A percentile compares a stretch with the other conserved stretches of the same genome.
phyloP scores from a whole-genome alignment of 1,140 invertebrate species.

The Lamellibrachia luymesi region DNA sequence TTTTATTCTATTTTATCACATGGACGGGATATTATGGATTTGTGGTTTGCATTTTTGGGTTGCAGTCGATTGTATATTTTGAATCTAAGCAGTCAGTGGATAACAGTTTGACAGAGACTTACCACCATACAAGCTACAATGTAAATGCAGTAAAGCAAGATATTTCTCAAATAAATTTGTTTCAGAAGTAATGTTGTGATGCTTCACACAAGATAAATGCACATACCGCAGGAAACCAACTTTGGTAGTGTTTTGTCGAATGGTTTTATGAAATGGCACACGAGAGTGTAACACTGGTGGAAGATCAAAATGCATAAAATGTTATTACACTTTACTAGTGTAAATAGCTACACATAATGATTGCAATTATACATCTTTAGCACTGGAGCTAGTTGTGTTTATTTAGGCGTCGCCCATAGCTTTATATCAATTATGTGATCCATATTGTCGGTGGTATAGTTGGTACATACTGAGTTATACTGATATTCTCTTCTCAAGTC shows the following conservation, averaged over 20 bases:
- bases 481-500: not conserved
- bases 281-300: not conserved
- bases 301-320: not conserved
- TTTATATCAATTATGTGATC: not conserved
- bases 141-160: no score
- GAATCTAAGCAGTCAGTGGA: not conserved
- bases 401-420: not conserved
- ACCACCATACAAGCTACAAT: no score
- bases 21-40: not conserved
- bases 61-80: not conserved
- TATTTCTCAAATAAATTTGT: not conserved
- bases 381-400: not conserved
- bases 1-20: not conserved
- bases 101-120: no score
- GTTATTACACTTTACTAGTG: no score
- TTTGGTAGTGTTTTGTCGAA: not conserved
- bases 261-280: not conserved
- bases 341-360: not conserved
- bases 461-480: not conserved
- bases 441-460: not conserved
- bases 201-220: not conserved
- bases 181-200: not conserved
- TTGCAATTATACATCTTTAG: not conserved
- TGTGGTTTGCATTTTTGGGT: not conserved
- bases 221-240: no score